A percentile compares a stretch with the other conserved stretches of the same genome.
Conservation (phyloP, 2,113 vertebrate genomes). For the Cercopithecus mona region DNA sequence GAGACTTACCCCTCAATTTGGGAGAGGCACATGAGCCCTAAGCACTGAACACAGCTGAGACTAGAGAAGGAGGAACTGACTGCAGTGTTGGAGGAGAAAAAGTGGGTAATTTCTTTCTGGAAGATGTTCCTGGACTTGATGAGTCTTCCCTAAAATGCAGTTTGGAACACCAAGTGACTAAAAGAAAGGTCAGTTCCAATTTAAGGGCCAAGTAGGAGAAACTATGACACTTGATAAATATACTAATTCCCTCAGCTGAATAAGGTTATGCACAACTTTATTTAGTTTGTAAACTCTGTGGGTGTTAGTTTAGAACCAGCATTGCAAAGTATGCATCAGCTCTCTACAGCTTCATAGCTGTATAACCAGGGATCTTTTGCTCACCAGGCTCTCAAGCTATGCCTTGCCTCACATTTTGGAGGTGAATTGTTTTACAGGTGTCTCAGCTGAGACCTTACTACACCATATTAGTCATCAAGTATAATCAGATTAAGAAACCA, state of each 20-base stretch:
- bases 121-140: not conserved
- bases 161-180: not conserved
- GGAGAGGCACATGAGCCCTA: not conserved
- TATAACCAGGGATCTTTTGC: not conserved
- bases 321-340: not conserved
- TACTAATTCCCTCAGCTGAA: not conserved
- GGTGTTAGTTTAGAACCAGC: not conserved
- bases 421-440: not conserved
- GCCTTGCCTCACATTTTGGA: not conserved
- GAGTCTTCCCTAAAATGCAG: not conserved
- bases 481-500: not conserved
- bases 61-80: not conserved
- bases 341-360: not conserved
- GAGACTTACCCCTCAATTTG: not conserved
- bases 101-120: not conserved
- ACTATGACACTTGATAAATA: not conserved
- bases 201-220: not conserved
- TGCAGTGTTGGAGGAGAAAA: not conserved
- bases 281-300: not conserved
- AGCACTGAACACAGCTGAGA: not conserved
- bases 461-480: not conserved
- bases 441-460: not conserved
- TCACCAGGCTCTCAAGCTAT: not conserved
- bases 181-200: not conserved
- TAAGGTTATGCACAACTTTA: not conserved